phyloP scores from a whole-genome alignment of 1,140 invertebrate genomes.

The Drosophila sp. region DNA sequence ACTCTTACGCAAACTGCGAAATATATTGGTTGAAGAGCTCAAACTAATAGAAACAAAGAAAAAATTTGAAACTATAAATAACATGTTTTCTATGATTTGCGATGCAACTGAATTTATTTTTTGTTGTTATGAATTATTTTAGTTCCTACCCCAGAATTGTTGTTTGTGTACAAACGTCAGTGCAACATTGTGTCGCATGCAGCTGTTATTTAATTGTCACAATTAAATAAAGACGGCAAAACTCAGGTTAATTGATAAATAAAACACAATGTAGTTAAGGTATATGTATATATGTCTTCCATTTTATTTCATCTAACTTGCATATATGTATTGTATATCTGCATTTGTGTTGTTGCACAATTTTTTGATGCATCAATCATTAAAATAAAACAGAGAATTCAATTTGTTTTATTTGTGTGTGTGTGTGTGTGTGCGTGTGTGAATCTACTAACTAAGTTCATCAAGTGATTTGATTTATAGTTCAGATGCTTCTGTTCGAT shows the following conservation, averaged over 20 bases:
- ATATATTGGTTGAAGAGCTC: too few relatives aligned
- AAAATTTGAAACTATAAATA: too few relatives aligned
- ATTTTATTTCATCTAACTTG: conserved; percentile 72
- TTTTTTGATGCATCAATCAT: conserved; percentile 14
- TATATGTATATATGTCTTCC: conserved; percentile 48
- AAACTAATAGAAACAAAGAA: too few relatives aligned
- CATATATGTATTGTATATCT: conserved; percentile 62
- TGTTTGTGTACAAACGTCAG: too few relatives aligned
- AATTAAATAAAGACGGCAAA: neutral
- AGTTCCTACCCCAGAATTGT: too few relatives aligned
- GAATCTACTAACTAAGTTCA: conserved; percentile 28
- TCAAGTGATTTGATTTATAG: conserved; percentile 26
- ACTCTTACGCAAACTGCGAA: neutral
- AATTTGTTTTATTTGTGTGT: conserved; percentile 25
- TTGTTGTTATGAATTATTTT: too few relatives aligned
- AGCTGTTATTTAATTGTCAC: neutral
- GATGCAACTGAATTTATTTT: too few relatives aligned
- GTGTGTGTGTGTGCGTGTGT: conserved; percentile 9
- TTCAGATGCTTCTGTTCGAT: conserved; percentile 2
- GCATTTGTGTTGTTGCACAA: conserved; percentile 49
- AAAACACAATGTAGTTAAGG: conserved; percentile 9
- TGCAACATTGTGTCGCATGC: neutral
- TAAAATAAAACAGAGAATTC: conserved; percentile 19
- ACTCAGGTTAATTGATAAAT: neutral
- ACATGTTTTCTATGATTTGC: too few relatives aligned